These are phyloP conservation scores for Abscondita cerata DNA, from an alignment of 2,888 invertebrate species.

Conservation along the genomic window DNA sequence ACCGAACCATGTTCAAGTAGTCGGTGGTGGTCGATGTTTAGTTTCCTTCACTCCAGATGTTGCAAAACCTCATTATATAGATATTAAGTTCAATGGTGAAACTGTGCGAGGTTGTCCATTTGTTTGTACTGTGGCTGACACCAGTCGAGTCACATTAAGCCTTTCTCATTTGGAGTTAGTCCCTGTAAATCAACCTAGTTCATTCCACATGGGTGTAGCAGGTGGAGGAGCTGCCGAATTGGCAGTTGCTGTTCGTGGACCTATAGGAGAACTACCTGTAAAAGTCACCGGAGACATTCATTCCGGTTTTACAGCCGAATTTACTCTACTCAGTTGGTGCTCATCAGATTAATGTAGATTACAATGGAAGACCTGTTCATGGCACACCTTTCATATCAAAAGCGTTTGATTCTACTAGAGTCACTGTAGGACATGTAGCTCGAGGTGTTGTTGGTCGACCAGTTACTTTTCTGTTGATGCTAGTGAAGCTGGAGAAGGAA, in stretches of 20 bases:
- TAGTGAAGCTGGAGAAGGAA: slow-evolving; percentile 95
- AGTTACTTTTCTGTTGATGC: slow-evolving; percentile 96
- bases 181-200: slow-evolving; percentile 81
- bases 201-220: slow-evolving; percentile 80
- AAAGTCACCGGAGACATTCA: slow-evolving; percentile 89
- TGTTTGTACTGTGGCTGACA: slow-evolving; percentile 83
- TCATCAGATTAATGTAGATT: slow-evolving; percentile 89
- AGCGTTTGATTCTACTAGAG: slow-evolving; percentile 90
- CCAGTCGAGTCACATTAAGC: slow-evolving; percentile 76
- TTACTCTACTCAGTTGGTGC: slow-evolving; percentile 93
- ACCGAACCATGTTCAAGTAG: slow-evolving; percentile 96
- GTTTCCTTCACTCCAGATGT: slow-evolving; percentile 94
- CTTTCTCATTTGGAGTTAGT: slow-evolving; percentile 81
- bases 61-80: slow-evolving; percentile 89
- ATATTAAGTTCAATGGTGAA: slow-evolving; percentile 95
- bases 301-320: slow-evolving; percentile 88
- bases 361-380: slow-evolving; percentile 87
- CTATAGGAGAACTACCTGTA: slow-evolving; percentile 84
- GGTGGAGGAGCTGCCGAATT: slow-evolving; percentile 81
- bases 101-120: slow-evolving; percentile 92
- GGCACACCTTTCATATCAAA: slow-evolving; percentile 91
- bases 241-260: slow-evolving; percentile 89
- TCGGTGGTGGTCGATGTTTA: slow-evolving; percentile 93
- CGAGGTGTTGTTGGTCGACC: slow-evolving; percentile 86
- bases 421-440: slow-evolving; percentile 79